Percentiles rank a stretch among this genome's conserved stretches.
Evolutionary conservation across 1,140 invertebrate species (phyloP).

Genomic region (Sitobion miscanthi): DNA sequence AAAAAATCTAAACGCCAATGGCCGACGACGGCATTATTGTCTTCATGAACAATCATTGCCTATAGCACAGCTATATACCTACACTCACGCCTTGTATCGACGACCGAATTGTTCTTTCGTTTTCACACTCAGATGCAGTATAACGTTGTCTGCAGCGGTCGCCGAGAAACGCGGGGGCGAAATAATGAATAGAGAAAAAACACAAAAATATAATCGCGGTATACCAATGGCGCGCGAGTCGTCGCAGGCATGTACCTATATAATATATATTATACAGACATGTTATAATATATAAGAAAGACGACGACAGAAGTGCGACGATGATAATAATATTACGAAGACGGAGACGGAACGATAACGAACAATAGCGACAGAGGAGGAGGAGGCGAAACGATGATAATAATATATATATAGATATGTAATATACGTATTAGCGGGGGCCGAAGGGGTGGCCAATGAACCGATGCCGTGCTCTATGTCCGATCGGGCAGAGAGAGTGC

Average conservation of each 20-base stretch:
- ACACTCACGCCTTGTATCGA: background rate
- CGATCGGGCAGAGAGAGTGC: background rate
- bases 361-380: background rate
- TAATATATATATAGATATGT: background rate
- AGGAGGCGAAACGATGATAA: background rate
- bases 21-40: background rate
- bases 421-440: background rate
- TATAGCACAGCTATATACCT: background rate
- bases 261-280: background rate
- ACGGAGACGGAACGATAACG: background rate
- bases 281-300: background rate
- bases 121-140: background rate
- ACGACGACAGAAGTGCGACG: background rate
- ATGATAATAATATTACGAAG: background rate
- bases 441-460: background rate
- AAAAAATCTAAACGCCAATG: background rate
- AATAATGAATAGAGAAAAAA: slow-evolving; percentile 8
- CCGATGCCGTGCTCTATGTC: background rate
- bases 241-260: background rate
- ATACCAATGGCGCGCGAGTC: background rate
- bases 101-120: slow-evolving; percentile 28
- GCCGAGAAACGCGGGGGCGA: background rate
- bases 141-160: background rate
- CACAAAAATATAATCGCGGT: background rate
- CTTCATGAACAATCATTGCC: slow-evolving; percentile 20